A percentile compares a stretch with the other conserved stretches of the same genome.
Evolutionary conservation across 2,113 vertebrate species (phyloP).

Genomic region (Ameiurus melas): DNA sequence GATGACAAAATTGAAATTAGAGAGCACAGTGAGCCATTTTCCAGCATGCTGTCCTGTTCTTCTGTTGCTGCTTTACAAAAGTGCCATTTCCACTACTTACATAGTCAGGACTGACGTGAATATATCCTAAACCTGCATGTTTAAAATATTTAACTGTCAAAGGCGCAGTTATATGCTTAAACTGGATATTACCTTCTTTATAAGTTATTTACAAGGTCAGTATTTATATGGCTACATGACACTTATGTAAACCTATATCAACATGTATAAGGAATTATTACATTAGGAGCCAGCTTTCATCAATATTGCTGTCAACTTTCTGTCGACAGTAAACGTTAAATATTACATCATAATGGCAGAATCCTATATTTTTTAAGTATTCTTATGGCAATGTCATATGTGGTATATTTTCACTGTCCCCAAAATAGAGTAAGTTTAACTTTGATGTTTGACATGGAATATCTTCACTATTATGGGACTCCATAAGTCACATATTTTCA

Average conservation of each 20-base stretch:
- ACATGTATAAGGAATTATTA: not conserved
- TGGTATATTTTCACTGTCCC: not conserved
- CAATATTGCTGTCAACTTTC: not conserved
- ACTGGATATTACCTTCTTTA: not conserved
- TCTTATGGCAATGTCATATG: not conserved
- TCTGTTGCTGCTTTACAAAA: constrained; percentile 3
- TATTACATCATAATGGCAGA: not conserved
- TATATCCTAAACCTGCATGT: not conserved
- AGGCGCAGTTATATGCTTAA: not conserved
- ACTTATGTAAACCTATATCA: not conserved
- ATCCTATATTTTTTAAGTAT: not conserved
- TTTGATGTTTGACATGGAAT: not conserved
- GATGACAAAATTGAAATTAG: constrained; percentile 1
- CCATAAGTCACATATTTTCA: not conserved
- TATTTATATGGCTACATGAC: not conserved
- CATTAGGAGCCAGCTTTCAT: not conserved
- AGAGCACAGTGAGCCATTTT: not conserved
- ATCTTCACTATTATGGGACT: not conserved
- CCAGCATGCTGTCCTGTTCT: not conserved
- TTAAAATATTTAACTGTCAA: no score
- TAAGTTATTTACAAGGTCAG: not conserved
- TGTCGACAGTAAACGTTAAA: not conserved
- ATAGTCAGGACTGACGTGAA: not conserved
- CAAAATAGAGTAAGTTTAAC: not conserved
- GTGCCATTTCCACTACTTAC: not conserved